Percentiles rank a stretch among this genome's conserved stretches.
phyloP scores from a whole-genome alignment of 2,113 vertebrate genomes.

The Acanthochromis polyacanthus region DNA sequence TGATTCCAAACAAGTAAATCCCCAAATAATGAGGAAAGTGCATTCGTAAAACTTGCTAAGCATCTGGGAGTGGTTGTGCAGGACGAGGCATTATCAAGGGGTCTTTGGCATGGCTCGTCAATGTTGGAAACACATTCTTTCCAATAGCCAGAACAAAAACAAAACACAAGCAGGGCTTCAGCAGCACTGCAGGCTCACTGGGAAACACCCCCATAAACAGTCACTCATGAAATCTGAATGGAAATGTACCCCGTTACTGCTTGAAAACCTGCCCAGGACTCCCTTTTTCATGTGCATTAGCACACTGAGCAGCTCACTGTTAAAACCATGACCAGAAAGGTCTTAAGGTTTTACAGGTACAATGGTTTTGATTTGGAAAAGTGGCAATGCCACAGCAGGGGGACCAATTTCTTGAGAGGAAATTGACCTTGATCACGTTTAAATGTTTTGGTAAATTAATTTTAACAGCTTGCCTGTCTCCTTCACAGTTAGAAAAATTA shows the following conservation, averaged over 20 bases:
- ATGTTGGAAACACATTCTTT: slow-evolving; percentile 93
- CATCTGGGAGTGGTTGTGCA: slow-evolving; percentile 90
- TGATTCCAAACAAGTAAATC: slow-evolving; percentile 78
- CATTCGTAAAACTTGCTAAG: slow-evolving; percentile 83
- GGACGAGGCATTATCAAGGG: slow-evolving; percentile 91
- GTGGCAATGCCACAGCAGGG: slow-evolving; percentile 52
- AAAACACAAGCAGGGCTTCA: slow-evolving; percentile 78
- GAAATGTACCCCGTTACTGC: slow-evolving; percentile 72
- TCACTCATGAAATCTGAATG: slow-evolving; percentile 71
- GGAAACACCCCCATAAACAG: slow-evolving; percentile 84
- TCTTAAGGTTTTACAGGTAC: slow-evolving; percentile 64
- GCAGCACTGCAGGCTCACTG: slow-evolving; percentile 70
- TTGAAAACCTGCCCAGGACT: slow-evolving; percentile 74
- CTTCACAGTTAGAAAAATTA: slow-evolving; percentile 37
- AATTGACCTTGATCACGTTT: slow-evolving; percentile 71
- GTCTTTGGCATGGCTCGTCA: slow-evolving; percentile 88
- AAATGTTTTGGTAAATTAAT: slow-evolving; percentile 76
- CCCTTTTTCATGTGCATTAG: slow-evolving; percentile 65
- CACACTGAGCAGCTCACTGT: slow-evolving; percentile 55
- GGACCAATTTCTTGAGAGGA: slow-evolving; percentile 41
- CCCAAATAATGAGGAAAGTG: slow-evolving; percentile 80
- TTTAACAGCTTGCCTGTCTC: slow-evolving; percentile 56
- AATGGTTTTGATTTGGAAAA: slow-evolving; percentile 66
- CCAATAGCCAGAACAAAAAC: slow-evolving; percentile 84
- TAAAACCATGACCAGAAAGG: slow-evolving; percentile 63